Conservation (phyloP, 2,113 vertebrate species). For the Lepidothrix coronata region DNA sequence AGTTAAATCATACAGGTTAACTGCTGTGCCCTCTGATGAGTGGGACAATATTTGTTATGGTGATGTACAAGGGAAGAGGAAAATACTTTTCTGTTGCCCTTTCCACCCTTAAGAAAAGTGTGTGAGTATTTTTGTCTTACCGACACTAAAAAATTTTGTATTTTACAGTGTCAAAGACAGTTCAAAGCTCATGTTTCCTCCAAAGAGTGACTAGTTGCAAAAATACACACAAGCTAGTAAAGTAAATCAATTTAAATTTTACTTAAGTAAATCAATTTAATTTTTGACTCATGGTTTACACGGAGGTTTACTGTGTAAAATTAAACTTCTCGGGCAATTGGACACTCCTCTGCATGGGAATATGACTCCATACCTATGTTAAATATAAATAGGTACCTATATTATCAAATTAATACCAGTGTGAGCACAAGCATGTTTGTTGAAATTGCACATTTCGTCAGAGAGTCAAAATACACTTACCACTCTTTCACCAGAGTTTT, state of each 20-base stretch:
- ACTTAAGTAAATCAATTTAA: neutral
- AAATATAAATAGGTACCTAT: too few relatives aligned
- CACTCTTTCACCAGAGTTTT: neutral
- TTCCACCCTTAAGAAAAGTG: neutral
- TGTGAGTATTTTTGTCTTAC: neutral
- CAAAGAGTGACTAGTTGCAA: neutral
- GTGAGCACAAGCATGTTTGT: neutral
- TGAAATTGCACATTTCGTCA: neutral
- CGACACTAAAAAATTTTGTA: neutral
- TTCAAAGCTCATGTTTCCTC: neutral
- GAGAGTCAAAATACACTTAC: neutral
- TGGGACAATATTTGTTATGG: neutral
- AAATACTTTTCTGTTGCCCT: neutral
- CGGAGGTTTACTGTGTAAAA: neutral
- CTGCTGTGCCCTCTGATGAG: neutral
- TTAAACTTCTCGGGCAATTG: neutral
- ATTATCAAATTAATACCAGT: neutral
- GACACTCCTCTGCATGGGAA: neutral
- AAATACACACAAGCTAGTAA: neutral
- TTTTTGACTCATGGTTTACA: neutral
- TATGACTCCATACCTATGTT: neutral
- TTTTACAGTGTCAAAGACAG: neutral
- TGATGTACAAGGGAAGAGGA: neutral
- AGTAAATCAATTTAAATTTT: neutral
- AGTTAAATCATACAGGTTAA: neutral